Evolutionary conservation across 2,888 invertebrate genomes (phyloP), one percentile per base, ranked within the genome.

Genomic region (Lasioglossum malachurum): DNA sequence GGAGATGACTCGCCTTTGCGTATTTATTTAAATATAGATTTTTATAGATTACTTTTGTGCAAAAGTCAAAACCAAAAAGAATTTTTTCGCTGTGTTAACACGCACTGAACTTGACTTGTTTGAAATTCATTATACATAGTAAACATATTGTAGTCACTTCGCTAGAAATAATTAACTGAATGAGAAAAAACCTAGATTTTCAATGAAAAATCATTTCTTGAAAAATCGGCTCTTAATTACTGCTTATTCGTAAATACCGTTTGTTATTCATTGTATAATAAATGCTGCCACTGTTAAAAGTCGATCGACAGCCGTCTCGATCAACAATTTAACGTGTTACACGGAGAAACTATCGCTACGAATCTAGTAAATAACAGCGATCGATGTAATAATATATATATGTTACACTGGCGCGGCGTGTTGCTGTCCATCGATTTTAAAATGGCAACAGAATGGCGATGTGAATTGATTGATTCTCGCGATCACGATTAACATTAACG

Each of bases 401-500:
- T 16, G 35, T 77, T 46, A 41, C 41, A 69, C 31, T n/a, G 16
- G 12, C 31, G 23, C 44, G 64, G 23, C 44, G 64, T 35, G 3
- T 4, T 4, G 82, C 72, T 82, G 72, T 16, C 72, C 60, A 82
- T 72, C 31, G 72, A 53, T 69, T 8, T 23, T 7, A 14, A 44
- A 74, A 80, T 44, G 10, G 16, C n/a, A 44, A 35, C 49, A 10
- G 53, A 53, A 53, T 2, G 53, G 53, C 23, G 5, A 53, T 23
- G 23, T 10, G 2, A 38, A n/a, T 23, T 19, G 8, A 76, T 44
- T 16, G 27, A 38, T 77, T 72, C 35, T 53, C 23, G 27, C 35
- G 49, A 41, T 83, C 73, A 60, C n/a, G 73, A 69, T 46, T 75
- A 73, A 73, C 27, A 10, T 80, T 49, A 67, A 83, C 89, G 82